Base-by-base conservation (phyloP, 2,113 vertebrate species). In the Ictalurus furcatus region DNA sequence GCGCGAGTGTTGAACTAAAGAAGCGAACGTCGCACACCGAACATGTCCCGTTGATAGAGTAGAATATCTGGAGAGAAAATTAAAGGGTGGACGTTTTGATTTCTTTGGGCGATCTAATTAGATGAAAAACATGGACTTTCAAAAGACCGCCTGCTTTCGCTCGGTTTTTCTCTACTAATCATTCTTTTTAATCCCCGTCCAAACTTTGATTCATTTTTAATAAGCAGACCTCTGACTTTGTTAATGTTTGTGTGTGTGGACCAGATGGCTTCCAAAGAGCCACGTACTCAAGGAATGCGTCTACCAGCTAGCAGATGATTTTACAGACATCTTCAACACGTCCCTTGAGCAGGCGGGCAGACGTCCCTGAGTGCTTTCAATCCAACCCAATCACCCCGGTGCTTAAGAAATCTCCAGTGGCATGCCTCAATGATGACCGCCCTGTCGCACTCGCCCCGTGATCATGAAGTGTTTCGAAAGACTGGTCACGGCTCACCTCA, bases 161-260 rank as follows among this genome's bases (percentile, higher is more conserved):
- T 63, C 9, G 30, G 30, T 61, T 34, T 25, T 52, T 28, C 34
- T 44, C 59, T 63, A 2, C 17, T 84, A 84, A 48, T 65, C 34
- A 65, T 84, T 84, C 58, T 28, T 28, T 84, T 78, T 61, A 48
- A 74, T 78, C 34, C 37, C 28, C 28, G 44, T 44, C 34, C 56
- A 61, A 34, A 37, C 85, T 86, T 78, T 63, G 34, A 78, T 87
- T 48, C 5, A 87, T 76, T 61, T 87, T 87, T 87, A 87, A 87
- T 87, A 61, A 86, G 54, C 48, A 86, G 7, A 59, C 65, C 28
- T 71, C n/a, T 58, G 28, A 23, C 58, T 84, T 76, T 63, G 12
- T 34, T 87, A 54, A 21, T 83, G 37, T 63, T 0, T 73, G 21
- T 61, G 59, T 61, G 21, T 61, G 61, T 25, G 59, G 48, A 52